phyloP scores from a whole-genome alignment of 1,140 invertebrate genomes.

The Hyposmocoma kahamanoa region DNA sequence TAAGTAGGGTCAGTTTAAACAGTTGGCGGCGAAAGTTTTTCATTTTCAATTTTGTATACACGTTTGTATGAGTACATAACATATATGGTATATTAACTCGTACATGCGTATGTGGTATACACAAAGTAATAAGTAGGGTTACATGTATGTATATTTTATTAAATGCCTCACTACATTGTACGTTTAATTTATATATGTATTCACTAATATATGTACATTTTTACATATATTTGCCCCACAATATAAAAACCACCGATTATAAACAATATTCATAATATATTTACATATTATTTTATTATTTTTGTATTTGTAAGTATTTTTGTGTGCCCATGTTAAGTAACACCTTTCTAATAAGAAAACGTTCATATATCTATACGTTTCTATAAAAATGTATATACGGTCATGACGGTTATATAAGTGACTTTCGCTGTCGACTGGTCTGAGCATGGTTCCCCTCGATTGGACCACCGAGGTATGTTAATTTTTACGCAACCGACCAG shows the following conservation, averaged over 20 bases:
- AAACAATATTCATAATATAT: neutral
- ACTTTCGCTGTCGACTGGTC: conserved; percentile 8
- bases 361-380: neutral
- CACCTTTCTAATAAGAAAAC: neutral
- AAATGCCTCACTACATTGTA: neutral
- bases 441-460: conserved; percentile 8
- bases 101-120: neutral
- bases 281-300: neutral
- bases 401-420: neutral
- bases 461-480: conserved; percentile 15
- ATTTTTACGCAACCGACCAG: conserved; percentile 24
- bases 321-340: neutral
- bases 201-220: no score
- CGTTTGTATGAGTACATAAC: neutral
- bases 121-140: neutral
- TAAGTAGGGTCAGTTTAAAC: neutral
- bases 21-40: neutral
- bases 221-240: no score
- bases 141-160: neutral
- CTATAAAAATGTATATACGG: neutral
- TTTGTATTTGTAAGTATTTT: neutral
- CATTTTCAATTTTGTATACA: neutral
- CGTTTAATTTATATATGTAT: neutral
- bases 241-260: no score
- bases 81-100: neutral